Conservation (phyloP, 1,140 invertebrate species). For the Eubasilissa regina region DNA sequence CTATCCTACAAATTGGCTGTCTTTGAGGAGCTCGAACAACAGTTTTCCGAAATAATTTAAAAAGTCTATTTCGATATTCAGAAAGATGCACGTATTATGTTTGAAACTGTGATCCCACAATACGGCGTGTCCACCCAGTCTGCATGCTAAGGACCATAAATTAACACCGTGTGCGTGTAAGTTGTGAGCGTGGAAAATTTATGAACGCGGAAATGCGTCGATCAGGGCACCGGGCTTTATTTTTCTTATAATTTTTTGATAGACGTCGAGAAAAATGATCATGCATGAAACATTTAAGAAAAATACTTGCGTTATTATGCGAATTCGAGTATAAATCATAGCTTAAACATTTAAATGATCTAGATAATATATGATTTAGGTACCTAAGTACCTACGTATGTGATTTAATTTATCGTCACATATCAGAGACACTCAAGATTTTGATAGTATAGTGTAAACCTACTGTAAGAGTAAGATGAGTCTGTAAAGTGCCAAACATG, state of each 20-base stretch:
- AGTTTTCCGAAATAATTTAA: conserved; percentile 22
- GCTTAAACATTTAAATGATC: too few species aligned
- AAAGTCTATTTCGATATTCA: conserved; percentile 31
- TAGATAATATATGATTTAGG: too few species aligned
- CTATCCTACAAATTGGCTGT: conserved; percentile 40
- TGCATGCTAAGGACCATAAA: conserved; percentile 18
- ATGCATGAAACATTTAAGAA: neutral
- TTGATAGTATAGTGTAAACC: too few species aligned
- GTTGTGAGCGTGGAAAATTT: conserved; percentile 33
- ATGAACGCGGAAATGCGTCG: conserved; percentile 33
- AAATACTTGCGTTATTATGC: too few species aligned
- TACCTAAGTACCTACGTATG: too few species aligned
- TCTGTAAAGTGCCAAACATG: too few species aligned
- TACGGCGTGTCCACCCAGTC: conserved; percentile 9
- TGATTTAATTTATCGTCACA: too few species aligned
- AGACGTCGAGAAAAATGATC: neutral
- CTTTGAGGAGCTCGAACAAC: conserved; percentile 27
- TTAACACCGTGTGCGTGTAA: conserved; percentile 21
- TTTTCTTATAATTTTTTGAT: conserved; percentile 8
- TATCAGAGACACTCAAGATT: too few species aligned
- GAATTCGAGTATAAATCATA: too few species aligned
- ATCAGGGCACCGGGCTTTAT: neutral
- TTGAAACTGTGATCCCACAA: neutral
- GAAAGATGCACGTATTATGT: conserved; percentile 33
- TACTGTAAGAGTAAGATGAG: too few species aligned